Base-by-base conservation (phyloP, 1,140 invertebrate species). In the Pseudomyrmex pallidus region DNA sequence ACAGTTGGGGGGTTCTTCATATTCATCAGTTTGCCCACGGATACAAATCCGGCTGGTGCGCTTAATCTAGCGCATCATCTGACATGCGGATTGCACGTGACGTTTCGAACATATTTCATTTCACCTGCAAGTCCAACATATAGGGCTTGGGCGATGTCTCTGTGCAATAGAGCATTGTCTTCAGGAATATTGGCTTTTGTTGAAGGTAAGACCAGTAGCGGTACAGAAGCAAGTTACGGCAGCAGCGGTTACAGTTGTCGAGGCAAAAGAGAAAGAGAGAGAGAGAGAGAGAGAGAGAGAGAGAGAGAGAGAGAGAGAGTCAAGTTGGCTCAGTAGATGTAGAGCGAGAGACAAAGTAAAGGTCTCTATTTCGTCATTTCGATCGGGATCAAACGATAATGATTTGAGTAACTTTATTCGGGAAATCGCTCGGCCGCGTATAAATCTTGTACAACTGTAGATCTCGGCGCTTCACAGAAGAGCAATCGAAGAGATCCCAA, bases 181-280 rank as follows among this genome's bases (percentile, higher is more conserved):
- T 44, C 54, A 59, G 76, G 76, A 80, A 70, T 80, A 80, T 80
- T 80, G 76, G 76, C 76, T 72, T 72, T 80, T 70, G 66, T 80
- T 80, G 52, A 72, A 80, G 54, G 54, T n/a, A 78, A 46, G 54
- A 72, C 35, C 70, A 63, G 76, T 57, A 44, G 25, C 22, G 54
- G 20, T 35, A 57, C 54, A 35, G 35, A 20, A 70, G 54, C 35
- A 48, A 56, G 72, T 12, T 44, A 2, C 35, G 35, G 7, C 13
- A 48, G 25, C 59, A 22, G 20, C 61, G 48, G 25, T 15, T 35
- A 54, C 54, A 25, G 5, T 35, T 35, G 35, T 35, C 35, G 5
- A 35, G 46, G 15, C 20, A 22, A 44, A 13, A 78, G 13, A 44
- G 76, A 50, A 59, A 57, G 54, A 50, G n/a, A 46, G 25, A 25